phyloP scores from a whole-genome alignment of 2,888 invertebrate species.

The Eugnorisma glareosa region DNA sequence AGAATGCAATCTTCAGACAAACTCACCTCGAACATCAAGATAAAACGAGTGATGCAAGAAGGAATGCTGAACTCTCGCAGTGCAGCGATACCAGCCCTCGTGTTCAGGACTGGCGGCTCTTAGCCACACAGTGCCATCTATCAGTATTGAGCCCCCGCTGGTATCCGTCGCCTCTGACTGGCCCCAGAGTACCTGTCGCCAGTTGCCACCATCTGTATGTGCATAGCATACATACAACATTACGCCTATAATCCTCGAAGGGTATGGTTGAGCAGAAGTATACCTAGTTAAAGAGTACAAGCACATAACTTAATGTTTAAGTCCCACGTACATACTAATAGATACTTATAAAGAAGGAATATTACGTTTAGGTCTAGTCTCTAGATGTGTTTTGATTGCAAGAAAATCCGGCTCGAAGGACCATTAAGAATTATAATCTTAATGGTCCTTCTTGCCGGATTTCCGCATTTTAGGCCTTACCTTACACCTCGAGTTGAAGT shows the following conservation, averaged over 20 bases:
- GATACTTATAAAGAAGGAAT: neutral
- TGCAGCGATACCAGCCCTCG: constrained; percentile 96
- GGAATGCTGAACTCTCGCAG: constrained; percentile 91
- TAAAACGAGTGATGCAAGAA: constrained; percentile 86
- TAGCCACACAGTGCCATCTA: constrained; percentile 94
- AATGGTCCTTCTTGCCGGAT: too few relatives aligned
- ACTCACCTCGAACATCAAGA: constrained; percentile 85
- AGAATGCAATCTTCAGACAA: neutral
- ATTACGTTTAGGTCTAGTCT: neutral
- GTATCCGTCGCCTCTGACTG: constrained; percentile 84
- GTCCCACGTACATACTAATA: neutral
- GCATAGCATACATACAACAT: neutral
- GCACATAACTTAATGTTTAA: neutral
- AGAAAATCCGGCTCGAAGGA: constrained; percentile 6
- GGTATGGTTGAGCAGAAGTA: neutral
- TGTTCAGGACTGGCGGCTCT: constrained; percentile 93
- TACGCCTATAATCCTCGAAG: neutral
- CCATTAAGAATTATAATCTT: too few relatives aligned
- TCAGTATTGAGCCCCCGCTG: constrained; percentile 90
- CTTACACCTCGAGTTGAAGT: neutral
- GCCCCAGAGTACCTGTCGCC: constrained; percentile 88
- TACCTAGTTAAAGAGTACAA: neutral
- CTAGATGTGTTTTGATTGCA: neutral
- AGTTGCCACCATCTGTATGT: constrained; percentile 80
- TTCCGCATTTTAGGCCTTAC: neutral